These are phyloP conservation scores for Plectrocnemia conspersa DNA, from an alignment of 1,140 invertebrate genomes.

Conservation along the genomic window DNA sequence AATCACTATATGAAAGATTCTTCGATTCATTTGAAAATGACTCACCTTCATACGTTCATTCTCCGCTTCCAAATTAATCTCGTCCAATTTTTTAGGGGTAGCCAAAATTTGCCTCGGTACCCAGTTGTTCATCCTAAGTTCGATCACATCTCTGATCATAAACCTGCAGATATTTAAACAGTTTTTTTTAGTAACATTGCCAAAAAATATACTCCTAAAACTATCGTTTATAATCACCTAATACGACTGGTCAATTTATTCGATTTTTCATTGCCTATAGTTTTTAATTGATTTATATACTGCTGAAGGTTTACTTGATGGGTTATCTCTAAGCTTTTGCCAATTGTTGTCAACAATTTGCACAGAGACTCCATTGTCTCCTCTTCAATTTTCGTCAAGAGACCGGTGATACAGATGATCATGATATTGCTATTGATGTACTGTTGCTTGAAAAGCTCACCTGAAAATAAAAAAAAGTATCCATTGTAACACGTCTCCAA, in stretches of 20 bases:
- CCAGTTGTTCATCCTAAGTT: conserved; percentile 81
- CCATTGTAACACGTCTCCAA: too few species aligned
- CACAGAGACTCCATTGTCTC: conserved; percentile 92
- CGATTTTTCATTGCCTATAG: conserved; percentile 55
- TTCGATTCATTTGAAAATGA: too few species aligned
- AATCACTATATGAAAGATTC: too few species aligned
- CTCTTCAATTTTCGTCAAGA: conserved; percentile 75
- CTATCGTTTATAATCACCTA: not conserved
- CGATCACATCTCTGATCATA: conserved; percentile 93
- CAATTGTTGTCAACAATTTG: conserved; percentile 85
- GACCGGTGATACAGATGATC: conserved; percentile 74
- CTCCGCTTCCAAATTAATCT: conserved; percentile 85
- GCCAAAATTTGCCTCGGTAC: conserved; percentile 73
- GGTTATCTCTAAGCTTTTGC: conserved; percentile 71
- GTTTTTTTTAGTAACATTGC: not conserved
- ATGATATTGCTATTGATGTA: conserved; percentile 90
- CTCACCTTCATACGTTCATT: conserved; percentile 54
- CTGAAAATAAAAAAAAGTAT: too few species aligned
- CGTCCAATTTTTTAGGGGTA: conserved; percentile 89
- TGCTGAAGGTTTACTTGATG: conserved; percentile 50
- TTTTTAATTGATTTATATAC: conserved; percentile 66
- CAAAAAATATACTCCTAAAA: not conserved
- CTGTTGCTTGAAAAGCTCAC: conserved; percentile 87
- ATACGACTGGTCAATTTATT: conserved; percentile 64
- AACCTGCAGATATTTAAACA: conserved; percentile 54